A percentile compares a stretch with the other conserved stretches of the same genome.
phyloP scores from a whole-genome alignment of 2,888 invertebrate genomes.

The Microdon myrmicae region DNA sequence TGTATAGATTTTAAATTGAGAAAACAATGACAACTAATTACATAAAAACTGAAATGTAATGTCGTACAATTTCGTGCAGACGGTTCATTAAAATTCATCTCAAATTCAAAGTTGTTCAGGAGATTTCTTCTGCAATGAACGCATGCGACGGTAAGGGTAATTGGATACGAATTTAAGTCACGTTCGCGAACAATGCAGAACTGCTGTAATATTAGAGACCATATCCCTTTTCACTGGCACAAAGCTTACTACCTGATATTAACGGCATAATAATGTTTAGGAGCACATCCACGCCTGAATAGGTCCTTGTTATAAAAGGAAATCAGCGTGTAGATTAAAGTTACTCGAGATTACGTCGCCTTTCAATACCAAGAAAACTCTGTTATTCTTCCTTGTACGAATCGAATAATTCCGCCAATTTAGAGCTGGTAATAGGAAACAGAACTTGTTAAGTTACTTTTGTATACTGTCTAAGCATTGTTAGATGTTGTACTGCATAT shows the following conservation, averaged over 20 bases:
- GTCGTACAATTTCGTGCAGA: conserved; percentile 1
- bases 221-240: conserved; percentile 13
- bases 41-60: conserved; percentile 14
- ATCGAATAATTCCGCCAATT: too few relatives aligned
- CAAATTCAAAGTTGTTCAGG: conserved; percentile 12
- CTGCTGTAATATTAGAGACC: conserved; percentile 16
- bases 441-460: too few relatives aligned
- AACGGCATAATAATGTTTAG: too few relatives aligned
- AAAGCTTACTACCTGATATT: conserved; percentile 12
- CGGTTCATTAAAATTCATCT: conserved; percentile 12
- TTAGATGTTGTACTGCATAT: too few relatives aligned
- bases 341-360: too few relatives aligned
- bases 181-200: conserved; percentile 14
- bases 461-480: too few relatives aligned
- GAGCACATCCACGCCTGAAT: too few relatives aligned
- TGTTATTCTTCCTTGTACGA: too few relatives aligned
- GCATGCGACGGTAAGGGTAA: not conserved
- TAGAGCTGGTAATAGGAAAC: too few relatives aligned
- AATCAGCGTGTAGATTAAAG: too few relatives aligned
- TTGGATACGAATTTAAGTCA: conserved; percentile 18
- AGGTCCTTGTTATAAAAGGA: too few relatives aligned
- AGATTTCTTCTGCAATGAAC: not conserved
- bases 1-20: conserved; percentile 2
- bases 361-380: too few relatives aligned
- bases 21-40: conserved; percentile 10